Conservation (phyloP, 2,113 vertebrate species). For the Malurus alboscapulatus region DNA sequence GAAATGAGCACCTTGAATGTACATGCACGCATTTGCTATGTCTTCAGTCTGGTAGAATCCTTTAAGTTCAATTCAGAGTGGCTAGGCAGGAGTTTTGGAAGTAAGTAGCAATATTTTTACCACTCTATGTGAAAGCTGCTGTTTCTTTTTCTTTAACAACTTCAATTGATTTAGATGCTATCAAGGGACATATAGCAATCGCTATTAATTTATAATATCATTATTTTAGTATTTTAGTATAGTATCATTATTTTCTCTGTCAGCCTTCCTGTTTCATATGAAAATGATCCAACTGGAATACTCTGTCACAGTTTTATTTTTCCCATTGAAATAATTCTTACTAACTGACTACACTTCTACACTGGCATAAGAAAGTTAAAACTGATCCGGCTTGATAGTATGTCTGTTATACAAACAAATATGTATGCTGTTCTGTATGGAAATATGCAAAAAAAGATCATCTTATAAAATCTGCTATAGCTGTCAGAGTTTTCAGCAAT, state of each 20-base stretch:
- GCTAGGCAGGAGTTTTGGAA: background rate
- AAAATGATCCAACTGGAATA: background rate
- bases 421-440: background rate
- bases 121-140: background rate
- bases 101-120: background rate
- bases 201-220: conserved; percentile 6
- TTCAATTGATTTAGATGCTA: conserved; percentile 27
- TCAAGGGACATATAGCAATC: conserved; percentile 42
- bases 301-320: background rate
- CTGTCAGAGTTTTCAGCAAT: conserved; percentile 37
- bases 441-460: background rate
- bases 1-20: background rate
- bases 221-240: conserved; percentile 4
- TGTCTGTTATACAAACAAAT: conserved; percentile 42
- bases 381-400: conserved; percentile 16
- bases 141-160: background rate
- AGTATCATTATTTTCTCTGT: background rate
- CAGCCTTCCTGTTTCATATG: conserved; percentile 6
- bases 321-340: conserved; percentile 12
- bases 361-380: conserved; percentile 21
- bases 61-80: background rate
- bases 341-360: background rate
- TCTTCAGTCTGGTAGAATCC: background rate
- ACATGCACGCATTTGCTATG: background rate
- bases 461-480: conserved; percentile 23